phyloP scores from a whole-genome alignment of 2,888 invertebrate genomes.

The Apeira syringaria region DNA sequence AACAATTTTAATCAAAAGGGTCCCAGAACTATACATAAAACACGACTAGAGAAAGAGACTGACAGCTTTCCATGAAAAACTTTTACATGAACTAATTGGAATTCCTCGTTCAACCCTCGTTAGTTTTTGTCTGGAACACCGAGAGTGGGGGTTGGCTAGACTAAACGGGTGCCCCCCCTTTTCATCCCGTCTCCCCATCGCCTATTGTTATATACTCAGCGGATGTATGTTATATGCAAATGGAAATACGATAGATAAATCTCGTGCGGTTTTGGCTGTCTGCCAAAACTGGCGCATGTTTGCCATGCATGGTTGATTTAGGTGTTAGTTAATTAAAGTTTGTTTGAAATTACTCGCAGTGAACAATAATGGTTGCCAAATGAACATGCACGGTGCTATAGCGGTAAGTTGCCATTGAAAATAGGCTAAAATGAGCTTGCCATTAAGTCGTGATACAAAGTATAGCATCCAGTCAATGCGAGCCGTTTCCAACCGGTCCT shows the following conservation, averaged over 20 bases:
- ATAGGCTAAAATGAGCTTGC: no score
- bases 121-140: slow-evolving; percentile 19
- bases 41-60: no score
- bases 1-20: slow-evolving; percentile 4
- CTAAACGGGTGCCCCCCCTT: slow-evolving; percentile 25
- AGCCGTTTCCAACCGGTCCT: no score
- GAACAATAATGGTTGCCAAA: slow-evolving; percentile 13
- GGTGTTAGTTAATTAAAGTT: slow-evolving; percentile 47
- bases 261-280: slow-evolving; percentile 57
- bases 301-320: slow-evolving; percentile 44
- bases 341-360: slow-evolving; percentile 23
- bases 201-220: slow-evolving; percentile 16
- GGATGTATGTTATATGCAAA: slow-evolving; percentile 22
- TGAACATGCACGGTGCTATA: slow-evolving; percentile 6
- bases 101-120: slow-evolving; percentile 15
- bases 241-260: slow-evolving; percentile 62
- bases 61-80: slow-evolving; percentile 2
- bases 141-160: slow-evolving; percentile 12
- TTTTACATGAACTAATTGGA: slow-evolving; percentile 19
- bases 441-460: no score
- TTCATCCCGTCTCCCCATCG: slow-evolving; percentile 7
- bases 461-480: no score
- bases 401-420: slow-evolving; percentile 10
- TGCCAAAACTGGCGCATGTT: slow-evolving; percentile 52
- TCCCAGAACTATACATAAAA: neutral